Evolutionary conservation across 1,140 invertebrate species (phyloP), one percentile per base, ranked within the genome.

Genomic region (Zaprionus vittiger): DNA sequence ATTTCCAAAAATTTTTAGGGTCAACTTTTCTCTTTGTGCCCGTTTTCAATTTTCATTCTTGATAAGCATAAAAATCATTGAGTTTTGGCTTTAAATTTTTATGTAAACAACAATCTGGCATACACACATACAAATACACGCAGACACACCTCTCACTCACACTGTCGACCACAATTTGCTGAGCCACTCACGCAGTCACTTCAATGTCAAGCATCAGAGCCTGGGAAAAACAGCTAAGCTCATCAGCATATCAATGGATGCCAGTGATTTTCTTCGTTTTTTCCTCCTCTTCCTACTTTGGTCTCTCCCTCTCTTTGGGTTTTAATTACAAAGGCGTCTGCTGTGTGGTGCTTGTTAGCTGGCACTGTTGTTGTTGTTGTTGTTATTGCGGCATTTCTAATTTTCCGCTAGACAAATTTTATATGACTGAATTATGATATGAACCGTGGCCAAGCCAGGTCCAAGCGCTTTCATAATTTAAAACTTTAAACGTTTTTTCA

Each of bases 391-490:
- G 84, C 85, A 64, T 89, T 89, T 89, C 84, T 89, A 89, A 89
- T 89, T 89, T 89, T 89, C 89, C 84, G 84, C 84, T 90, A 84
- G 81, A 89, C 75, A 68, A 90, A 79, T 89, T 89, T 89, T 89
- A 89, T 89, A 89, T 89, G 85, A 90, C 84, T 89, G 79, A 89
- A 89, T 89, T 89, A 89, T 89, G 81, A 90, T 84, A 89, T 90
- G 79, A 81, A 68, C 66, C 76, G 63, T 83, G 69, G 66, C 24
- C 77, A 72, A 72, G 72, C 26, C 80, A 67, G 80, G 60, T 83
- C 67, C 79, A 77, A 75, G 71, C 74, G 77, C 71, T 20, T 47
- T 84, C 80, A 81, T 81, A 87, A 89, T 89, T 81, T 72, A 31
- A 44, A 72, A 83, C 41, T 70, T 80, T 78, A 86, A 81, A 77